These are phyloP conservation scores for Peromyscus californicus DNA, from an alignment of 2,113 vertebrate species.

Conservation along the genomic window DNA sequence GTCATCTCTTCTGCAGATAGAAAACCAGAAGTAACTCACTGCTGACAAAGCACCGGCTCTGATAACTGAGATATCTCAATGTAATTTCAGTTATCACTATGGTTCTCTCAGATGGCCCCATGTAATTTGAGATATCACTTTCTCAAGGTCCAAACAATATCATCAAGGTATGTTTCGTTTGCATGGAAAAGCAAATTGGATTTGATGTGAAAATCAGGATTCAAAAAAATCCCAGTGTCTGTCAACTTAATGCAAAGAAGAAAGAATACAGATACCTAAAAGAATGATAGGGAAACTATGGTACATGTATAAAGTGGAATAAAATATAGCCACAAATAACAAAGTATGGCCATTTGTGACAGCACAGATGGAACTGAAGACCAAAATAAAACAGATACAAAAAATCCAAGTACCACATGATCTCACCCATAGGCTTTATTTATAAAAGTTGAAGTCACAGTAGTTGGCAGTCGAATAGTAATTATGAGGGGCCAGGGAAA, in stretches of 20 bases:
- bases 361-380: not conserved
- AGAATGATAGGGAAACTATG: not conserved
- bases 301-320: not conserved
- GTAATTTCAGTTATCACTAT: not conserved
- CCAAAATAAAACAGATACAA: not conserved
- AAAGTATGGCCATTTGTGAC: not conserved
- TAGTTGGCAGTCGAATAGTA: not conserved
- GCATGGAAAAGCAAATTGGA: not conserved
- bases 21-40: not conserved
- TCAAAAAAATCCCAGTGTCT: not conserved
- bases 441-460: not conserved
- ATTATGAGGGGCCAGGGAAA: not conserved
- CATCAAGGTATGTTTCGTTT: not conserved
- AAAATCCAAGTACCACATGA: not conserved
- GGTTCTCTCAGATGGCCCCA: not conserved
- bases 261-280: not conserved
- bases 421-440: not conserved
- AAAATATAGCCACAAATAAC: not conserved
- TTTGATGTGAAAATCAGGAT: slow-evolving; percentile 31
- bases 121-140: not conserved
- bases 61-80: not conserved
- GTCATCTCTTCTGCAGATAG: not conserved
- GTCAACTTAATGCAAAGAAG: not conserved
- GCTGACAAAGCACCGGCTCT: not conserved
- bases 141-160: not conserved